Base-by-base conservation (phyloP, 2,113 vertebrate species). In the Micromys minutus region DNA sequence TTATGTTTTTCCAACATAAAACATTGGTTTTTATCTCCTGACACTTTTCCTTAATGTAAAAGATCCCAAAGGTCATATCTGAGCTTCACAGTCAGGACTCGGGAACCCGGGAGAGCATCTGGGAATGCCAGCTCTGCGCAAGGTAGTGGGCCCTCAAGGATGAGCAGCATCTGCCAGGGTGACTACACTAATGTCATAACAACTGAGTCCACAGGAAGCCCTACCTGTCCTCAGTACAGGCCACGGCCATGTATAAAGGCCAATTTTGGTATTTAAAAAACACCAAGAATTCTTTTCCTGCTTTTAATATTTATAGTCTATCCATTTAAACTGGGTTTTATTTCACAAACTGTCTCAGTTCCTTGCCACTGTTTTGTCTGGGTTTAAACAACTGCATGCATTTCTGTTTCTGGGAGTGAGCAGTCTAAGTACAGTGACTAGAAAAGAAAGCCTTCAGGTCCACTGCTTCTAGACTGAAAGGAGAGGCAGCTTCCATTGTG, bases 231-330 rank as follows among this genome's bases (percentile, higher is more conserved):
- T 94, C 47, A 47, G 31, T 24, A 52, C 34, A 87, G 45, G 31
- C 42, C 79, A 59, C 1, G 0, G 57, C 67, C 36, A 86, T 80
- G 72, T 21, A 76, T 15, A 96, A 90, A 94, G 26, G 86, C 24
- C 3, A 81, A 84, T 89, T 65, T 83, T 84, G 77, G 94, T 75
- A 29, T 45, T 50, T 34, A 52, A 95, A 95, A 90, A 15, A 65
- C 89, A 72, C 8, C 72, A 96, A 95, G 79, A 1, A 42, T 79
- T 59, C 3, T 86, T 83, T 83, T 61, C 90, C 86, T 81, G 13
- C 86, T 94, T 95, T 93, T 97, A 96, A 97, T 93, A 90, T 45
- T 89, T 90, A 86, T 21, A 93, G 57, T 79, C 50, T 45, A 90
- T 57, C 55, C 21, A 90, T 74, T 91, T 90, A 87, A 86, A 94